These are phyloP conservation scores for Psilopogon haemacephalus DNA, from an alignment of 2,113 vertebrate genomes.

Conservation along the genomic window DNA sequence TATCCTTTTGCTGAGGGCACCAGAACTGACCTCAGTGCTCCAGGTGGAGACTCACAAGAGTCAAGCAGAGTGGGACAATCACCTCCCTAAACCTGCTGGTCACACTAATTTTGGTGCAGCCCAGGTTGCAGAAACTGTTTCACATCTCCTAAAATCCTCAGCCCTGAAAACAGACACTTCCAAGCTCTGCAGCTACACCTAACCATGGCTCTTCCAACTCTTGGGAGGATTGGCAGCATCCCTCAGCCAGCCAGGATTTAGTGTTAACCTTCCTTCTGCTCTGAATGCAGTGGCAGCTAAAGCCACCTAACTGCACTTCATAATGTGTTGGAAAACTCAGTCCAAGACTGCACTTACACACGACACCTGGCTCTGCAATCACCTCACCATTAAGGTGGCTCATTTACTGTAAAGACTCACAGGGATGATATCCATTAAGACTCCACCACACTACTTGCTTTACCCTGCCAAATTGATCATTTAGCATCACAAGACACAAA, in stretches of 20 bases:
- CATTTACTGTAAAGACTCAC: neutral
- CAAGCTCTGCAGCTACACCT: neutral
- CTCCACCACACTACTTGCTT: neutral
- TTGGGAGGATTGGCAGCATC: rapidly evolving
- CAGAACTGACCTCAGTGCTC: too few species aligned
- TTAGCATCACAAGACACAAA: neutral
- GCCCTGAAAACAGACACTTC: neutral
- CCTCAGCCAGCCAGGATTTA: neutral
- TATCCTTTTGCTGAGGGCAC: too few species aligned
- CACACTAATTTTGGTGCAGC: too few species aligned
- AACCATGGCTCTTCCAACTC: rapidly evolving
- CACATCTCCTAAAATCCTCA: neutral
- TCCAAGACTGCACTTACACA: neutral
- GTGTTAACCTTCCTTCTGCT: neutral
- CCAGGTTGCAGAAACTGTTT: neutral
- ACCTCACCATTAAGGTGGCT: neutral
- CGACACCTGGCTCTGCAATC: neutral
- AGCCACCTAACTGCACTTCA: neutral
- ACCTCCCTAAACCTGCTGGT: too few species aligned
- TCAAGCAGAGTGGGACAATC: too few species aligned
- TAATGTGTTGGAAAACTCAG: neutral
- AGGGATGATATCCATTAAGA: neutral
- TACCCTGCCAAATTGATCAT: neutral
- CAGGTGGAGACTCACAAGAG: too few species aligned
- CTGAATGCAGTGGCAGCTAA: neutral